Conservation (phyloP, 2,113 vertebrate species). For the Mesoclemmys tuberculata region DNA sequence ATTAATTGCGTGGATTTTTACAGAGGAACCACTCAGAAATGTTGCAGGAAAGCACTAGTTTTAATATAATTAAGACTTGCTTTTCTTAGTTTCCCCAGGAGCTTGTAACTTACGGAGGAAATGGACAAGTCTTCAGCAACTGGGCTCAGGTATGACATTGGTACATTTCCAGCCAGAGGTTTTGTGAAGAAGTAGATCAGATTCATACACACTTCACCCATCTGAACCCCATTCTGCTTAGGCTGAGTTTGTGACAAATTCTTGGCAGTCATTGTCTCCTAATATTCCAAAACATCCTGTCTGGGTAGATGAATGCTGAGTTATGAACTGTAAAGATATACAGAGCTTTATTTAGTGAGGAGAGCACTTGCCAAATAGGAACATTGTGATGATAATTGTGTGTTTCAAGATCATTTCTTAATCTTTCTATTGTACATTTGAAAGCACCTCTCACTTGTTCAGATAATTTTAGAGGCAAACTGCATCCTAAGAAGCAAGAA, state of each 20-base stretch:
- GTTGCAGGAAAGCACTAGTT: not conserved
- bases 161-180: not conserved
- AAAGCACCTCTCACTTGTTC: not conserved
- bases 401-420: not conserved
- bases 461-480: not conserved
- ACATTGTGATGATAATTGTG: not conserved
- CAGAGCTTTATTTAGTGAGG: slow-evolving; percentile 31
- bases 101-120: slow-evolving; percentile 96
- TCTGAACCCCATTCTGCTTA: not conserved
- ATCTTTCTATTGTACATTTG: not conserved
- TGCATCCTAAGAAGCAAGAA: not conserved
- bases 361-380: not conserved
- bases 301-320: slow-evolving; percentile 29
- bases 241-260: slow-evolving; percentile 11
- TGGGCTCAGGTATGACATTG: slow-evolving; percentile 92
- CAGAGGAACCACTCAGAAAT: not conserved
- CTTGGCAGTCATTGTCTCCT: slow-evolving; percentile 30
- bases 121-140: slow-evolving; percentile 97
- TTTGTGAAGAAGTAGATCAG: not conserved
- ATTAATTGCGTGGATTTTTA: not conserved
- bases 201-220: not conserved
- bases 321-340: not conserved
- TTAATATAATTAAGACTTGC: not conserved
- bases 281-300: slow-evolving; percentile 66
- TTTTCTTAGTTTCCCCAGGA: slow-evolving; percentile 94